Evolutionary conservation across 2,888 invertebrate genomes (phyloP), one percentile per base, ranked within the genome.

Genomic region (Leptopilina drosophilae): DNA sequence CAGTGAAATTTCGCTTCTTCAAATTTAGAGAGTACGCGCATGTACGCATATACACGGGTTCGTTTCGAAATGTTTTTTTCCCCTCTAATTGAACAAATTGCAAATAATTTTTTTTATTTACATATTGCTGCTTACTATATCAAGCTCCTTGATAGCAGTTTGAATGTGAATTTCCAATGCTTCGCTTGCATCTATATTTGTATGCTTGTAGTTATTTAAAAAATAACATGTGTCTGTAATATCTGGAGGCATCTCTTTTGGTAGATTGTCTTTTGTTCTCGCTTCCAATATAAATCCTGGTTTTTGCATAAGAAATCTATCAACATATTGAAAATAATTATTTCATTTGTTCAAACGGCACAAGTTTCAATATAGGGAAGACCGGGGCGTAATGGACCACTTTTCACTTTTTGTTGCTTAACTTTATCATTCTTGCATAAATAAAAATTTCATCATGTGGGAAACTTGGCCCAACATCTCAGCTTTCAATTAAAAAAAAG

Each of bases 171-270:
- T 93, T 82, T 94, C 94, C 89, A 96, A 93, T 1, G 95, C 92
- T 59, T 94, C 93, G 5, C 92, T 93, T 8, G 92, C 92, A 77
- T 95, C 94, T 56, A 96, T 92, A 7, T 94, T 93, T 0, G 95
- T 95, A 91, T 97, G 96, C 81, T 93, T 93, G 93, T 97, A 98
- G 85, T 94, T 95, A 88, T 95, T 95, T 77, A 98, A 94, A 92
- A 98, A 98, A 92, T 98, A 95, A 90, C 97, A 97, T 56, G 96
- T 97, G 84, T 96, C 97, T 66, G 95, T 94, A 79, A 95, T 95
- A 88, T 95, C 94, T 87, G 94, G 93, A 66, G 96, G 96, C 92
- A 97, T 97, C 87, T 96, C 97, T 91, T 95, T 96, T 11, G 98
- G 98, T 85, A 98, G 94, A 92, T 95, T 96, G 79, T 95, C 94